These are phyloP conservation scores for Saimiri boliviensis DNA, from an alignment of 2,113 vertebrate genomes.

Conservation along the genomic window DNA sequence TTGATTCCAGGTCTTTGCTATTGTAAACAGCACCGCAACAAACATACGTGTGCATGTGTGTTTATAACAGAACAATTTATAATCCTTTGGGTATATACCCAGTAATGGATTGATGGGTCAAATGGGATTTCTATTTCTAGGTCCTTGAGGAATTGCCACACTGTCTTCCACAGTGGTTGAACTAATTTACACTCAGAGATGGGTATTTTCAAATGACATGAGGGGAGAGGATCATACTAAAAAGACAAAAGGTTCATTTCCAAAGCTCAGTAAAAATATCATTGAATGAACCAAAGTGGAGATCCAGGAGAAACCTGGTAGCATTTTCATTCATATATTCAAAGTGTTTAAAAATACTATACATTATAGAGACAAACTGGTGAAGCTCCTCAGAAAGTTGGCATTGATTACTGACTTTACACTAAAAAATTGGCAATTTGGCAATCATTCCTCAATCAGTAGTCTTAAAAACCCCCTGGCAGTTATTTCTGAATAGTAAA, in stretches of 20 bases:
- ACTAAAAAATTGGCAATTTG: constrained; percentile 47
- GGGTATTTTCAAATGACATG: neutral
- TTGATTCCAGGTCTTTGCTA: too few relatives aligned
- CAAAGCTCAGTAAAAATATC: constrained; percentile 20
- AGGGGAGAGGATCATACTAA: neutral
- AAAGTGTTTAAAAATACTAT: constrained; percentile 24
- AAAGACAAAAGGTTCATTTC: constrained; percentile 45
- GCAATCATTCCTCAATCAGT: constrained; percentile 54
- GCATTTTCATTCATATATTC: constrained; percentile 36
- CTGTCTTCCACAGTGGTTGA: too few relatives aligned
- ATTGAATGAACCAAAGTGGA: neutral
- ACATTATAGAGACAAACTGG: constrained; percentile 46
- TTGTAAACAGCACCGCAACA: too few relatives aligned
- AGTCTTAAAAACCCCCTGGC: constrained; percentile 20
- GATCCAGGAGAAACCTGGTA: neutral
- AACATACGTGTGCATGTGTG: too few relatives aligned
- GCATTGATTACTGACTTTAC: constrained; percentile 11
- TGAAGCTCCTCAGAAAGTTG: constrained; percentile 24
- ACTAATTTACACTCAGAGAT: neutral
- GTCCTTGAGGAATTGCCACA: too few relatives aligned
- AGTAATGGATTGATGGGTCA: too few relatives aligned
- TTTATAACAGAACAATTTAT: too few relatives aligned
- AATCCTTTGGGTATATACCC: too few relatives aligned
- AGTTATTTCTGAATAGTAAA: constrained; percentile 58
- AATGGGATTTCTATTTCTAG: too few relatives aligned